These are phyloP conservation scores for Nannoperca australis DNA, from an alignment of 2,797 vertebrate species.

Conservation along the genomic window DNA sequence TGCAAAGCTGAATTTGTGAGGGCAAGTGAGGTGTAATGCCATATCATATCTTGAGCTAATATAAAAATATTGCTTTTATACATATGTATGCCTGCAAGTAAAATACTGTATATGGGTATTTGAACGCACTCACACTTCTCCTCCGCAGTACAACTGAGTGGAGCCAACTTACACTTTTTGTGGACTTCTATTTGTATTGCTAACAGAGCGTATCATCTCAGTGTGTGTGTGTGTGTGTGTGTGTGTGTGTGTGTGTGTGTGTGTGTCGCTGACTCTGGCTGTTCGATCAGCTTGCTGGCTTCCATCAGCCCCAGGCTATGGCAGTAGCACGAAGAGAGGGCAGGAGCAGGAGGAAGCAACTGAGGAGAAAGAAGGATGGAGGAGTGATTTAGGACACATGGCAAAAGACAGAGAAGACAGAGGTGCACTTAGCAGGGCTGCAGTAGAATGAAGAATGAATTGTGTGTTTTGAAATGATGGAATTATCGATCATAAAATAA, in stretches of 20 bases:
- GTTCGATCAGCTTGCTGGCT: conserved; percentile 54
- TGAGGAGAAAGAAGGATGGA: conserved; percentile 13
- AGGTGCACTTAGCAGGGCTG: conserved; percentile 2
- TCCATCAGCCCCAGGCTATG: conserved; percentile 37
- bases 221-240: neutral
- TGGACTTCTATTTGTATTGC: conserved; percentile 22
- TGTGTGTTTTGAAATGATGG: neutral
- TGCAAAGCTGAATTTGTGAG: conserved; percentile 43
- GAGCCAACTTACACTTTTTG: conserved; percentile 18
- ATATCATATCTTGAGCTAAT: conserved; percentile 15
- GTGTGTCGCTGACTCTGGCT: conserved; percentile 14
- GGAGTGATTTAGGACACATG: conserved; percentile 28
- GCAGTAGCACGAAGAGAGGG: conserved; percentile 27
- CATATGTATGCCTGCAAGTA: conserved; percentile 22
- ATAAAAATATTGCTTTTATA: conserved; percentile 16
- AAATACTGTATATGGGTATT: conserved; percentile 4
- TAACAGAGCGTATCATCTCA: conserved; percentile 12
- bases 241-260: neutral
- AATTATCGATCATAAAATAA: neutral
- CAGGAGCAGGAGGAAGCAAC: conserved; percentile 21
- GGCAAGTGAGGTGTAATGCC: conserved; percentile 47
- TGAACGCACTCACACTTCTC: neutral
- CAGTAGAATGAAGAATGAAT: neutral
- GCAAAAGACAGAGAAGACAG: conserved; percentile 5
- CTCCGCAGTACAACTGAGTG: neutral